These are phyloP conservation scores for Platorchestia sp. DNA, from an alignment of 1,140 invertebrate genomes.

Conservation along the genomic window DNA sequence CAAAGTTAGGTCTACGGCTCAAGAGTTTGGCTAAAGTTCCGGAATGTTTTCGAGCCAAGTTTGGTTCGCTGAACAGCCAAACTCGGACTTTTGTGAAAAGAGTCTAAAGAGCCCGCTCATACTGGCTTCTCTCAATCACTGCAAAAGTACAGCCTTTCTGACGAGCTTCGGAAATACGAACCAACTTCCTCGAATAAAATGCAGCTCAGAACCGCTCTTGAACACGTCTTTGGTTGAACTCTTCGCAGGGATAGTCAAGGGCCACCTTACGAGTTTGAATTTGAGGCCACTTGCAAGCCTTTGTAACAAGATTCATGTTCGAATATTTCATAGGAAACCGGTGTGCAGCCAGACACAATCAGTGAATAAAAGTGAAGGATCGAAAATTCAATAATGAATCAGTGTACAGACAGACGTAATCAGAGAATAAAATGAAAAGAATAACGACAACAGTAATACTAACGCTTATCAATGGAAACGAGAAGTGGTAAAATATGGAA, in stretches of 20 bases:
- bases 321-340: neutral
- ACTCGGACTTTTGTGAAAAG: neutral
- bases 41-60: neutral
- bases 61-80: neutral
- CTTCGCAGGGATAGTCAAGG: neutral
- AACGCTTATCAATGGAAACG: neutral
- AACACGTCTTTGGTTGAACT: neutral
- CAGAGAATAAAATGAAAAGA: neutral
- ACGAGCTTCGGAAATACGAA: neutral
- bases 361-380: too few species aligned
- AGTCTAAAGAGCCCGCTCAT: neutral
- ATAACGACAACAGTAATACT: neutral
- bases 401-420: neutral
- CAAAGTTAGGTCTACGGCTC: neutral
- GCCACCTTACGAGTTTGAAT: neutral
- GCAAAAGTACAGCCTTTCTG: neutral
- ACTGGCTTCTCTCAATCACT: neutral
- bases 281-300: neutral
- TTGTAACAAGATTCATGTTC: neutral
- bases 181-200: neutral
- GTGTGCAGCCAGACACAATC: neutral
- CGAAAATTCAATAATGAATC: neutral
- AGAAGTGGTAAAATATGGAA: neutral
- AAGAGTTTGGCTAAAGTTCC: neutral
- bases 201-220: neutral